These are phyloP conservation scores for Scaptomyza montana DNA, from an alignment of 1,140 invertebrate genomes.

Conservation along the genomic window DNA sequence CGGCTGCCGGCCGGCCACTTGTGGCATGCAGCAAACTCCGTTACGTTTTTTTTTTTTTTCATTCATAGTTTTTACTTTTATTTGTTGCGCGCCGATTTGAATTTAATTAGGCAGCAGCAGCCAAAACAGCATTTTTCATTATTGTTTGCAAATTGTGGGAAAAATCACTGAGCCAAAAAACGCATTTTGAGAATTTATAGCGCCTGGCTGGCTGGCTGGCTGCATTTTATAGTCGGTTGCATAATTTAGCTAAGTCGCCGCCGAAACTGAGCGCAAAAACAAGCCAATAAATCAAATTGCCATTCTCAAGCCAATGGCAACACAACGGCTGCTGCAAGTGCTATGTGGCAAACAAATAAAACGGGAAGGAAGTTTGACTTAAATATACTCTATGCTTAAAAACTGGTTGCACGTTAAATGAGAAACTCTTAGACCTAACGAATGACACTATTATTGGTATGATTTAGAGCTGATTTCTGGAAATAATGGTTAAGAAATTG, in stretches of 20 bases:
- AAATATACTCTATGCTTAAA: conserved; percentile 3
- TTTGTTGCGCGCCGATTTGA: conserved; percentile 62
- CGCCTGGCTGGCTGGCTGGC: conserved; percentile 33
- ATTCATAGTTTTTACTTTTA: conserved; percentile 50
- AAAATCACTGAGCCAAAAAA: conserved; percentile 65
- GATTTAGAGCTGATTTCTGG: too few relatives aligned
- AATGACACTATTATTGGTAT: too few relatives aligned
- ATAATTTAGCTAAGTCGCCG: conserved; percentile 58
- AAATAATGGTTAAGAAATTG: too few relatives aligned
- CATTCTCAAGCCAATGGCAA: conserved; percentile 68
- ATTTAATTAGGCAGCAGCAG: conserved; percentile 69
- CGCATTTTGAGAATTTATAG: conserved; percentile 62
- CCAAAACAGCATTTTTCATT: conserved; percentile 53
- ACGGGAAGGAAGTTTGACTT: neutral
- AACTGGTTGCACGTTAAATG: too few relatives aligned
- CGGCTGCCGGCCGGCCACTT: conserved; percentile 75
- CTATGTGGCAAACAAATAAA: neutral
- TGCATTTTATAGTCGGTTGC: conserved; percentile 60
- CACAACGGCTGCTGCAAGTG: conserved; percentile 61
- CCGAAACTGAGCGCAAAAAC: conserved; percentile 57
- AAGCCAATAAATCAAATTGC: conserved; percentile 79
- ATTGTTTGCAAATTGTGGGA: conserved; percentile 81
- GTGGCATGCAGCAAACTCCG: conserved; percentile 64
- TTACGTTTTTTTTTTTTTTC: conserved; percentile 39
- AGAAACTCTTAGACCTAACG: too few relatives aligned